Percentiles rank a stretch among this genome's conserved stretches.
Conservation (phyloP, 37 sponge, comb jelly and placozoan species). For the Diacarnus erythraeanus region DNA sequence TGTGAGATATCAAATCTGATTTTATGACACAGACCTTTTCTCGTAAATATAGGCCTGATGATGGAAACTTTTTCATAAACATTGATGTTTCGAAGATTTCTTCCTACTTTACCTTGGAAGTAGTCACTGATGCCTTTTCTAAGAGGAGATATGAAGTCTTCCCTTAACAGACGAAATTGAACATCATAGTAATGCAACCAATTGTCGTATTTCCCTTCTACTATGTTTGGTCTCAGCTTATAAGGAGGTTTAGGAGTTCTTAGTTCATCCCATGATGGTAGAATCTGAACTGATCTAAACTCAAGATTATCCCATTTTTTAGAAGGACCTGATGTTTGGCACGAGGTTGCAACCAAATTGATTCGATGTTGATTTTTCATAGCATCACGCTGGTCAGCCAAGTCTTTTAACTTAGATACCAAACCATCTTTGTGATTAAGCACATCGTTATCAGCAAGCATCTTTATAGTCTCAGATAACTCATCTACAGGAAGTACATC, state of each 20-base stretch:
- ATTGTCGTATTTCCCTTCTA: constrained; percentile 51
- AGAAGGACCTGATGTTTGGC: not conserved
- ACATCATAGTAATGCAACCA: constrained; percentile 85
- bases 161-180: constrained; percentile 85
- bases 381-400: not conserved
- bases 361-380: not conserved
- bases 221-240: constrained; percentile 57
- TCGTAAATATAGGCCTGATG: constrained; percentile 25
- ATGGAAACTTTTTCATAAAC: constrained; percentile 63
- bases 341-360: not conserved
- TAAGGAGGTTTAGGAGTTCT: constrained; percentile 1
- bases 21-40: constrained; percentile 48
- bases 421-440: not conserved
- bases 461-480: not conserved
- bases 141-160: constrained; percentile 89
- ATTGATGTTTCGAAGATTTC: constrained; percentile 59
- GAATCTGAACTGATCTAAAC: constrained; percentile 36
- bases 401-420: not conserved
- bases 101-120: constrained; percentile 14
- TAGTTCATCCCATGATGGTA: constrained; percentile 63
- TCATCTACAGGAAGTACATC: constrained; percentile 39
- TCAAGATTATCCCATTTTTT: constrained; percentile 49
- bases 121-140: constrained; percentile 69
- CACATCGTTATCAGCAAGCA: not conserved
- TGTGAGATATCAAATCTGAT: constrained; percentile 60